A percentile compares a stretch with the other conserved stretches of the same genome.
Conservation (phyloP, 2,888 invertebrate species). For the Melikaiella ostensackeni region DNA sequence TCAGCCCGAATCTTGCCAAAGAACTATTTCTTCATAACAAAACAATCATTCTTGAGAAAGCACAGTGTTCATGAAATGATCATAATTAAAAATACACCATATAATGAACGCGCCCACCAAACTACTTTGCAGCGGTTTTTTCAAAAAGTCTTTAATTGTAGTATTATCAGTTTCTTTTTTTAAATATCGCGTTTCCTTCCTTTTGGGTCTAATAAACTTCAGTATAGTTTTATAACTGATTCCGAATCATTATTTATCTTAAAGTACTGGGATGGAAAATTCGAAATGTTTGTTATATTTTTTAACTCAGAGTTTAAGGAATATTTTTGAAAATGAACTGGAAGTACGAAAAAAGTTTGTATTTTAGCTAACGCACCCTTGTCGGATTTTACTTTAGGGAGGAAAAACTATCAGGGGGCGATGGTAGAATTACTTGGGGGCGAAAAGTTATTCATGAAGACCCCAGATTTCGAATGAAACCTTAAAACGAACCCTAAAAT, state of each 20-base stretch:
- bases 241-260: not conserved
- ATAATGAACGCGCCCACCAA: too few species aligned
- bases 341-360: not conserved
- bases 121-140: too few species aligned
- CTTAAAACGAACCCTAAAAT: constrained; percentile 1
- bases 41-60: too few species aligned
- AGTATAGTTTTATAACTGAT: not conserved
- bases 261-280: not conserved
- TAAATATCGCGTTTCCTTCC: not conserved
- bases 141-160: not conserved
- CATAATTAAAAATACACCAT: too few species aligned
- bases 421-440: constrained; percentile 1
- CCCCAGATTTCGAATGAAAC: constrained; percentile 5
- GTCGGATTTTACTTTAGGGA: not conserved
- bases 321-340: not conserved
- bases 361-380: not conserved
- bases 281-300: not conserved
- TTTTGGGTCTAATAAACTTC: not conserved
- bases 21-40: too few species aligned
- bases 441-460: constrained; percentile 23
- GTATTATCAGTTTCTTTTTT: not conserved
- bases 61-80: too few species aligned
- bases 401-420: not conserved
- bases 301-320: not conserved
- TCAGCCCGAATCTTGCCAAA: too few species aligned